These are phyloP conservation scores for Danaus plexippus DNA, from an alignment of 1,140 invertebrate genomes.

Conservation along the genomic window DNA sequence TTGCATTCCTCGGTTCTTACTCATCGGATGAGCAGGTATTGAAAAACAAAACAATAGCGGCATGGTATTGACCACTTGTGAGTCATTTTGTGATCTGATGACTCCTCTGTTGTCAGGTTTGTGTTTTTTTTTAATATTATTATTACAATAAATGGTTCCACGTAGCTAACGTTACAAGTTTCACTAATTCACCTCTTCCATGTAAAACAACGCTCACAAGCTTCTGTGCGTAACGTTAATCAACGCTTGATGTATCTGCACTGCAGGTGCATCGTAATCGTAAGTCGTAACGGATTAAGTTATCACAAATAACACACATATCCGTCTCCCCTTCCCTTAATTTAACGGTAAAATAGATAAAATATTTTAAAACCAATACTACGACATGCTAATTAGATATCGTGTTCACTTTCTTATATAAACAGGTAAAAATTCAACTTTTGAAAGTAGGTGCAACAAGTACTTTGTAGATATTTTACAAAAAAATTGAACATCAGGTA, in stretches of 20 bases:
- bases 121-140: slow-evolving; percentile 37
- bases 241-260: slow-evolving; percentile 39
- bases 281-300: slow-evolving; percentile 46
- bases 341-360: slow-evolving; percentile 58
- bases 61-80: slow-evolving; percentile 51
- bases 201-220: slow-evolving; percentile 10
- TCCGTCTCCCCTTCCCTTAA: slow-evolving; percentile 36
- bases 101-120: slow-evolving; percentile 36
- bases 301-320: slow-evolving; percentile 47
- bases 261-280: slow-evolving; percentile 63
- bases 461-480: slow-evolving; percentile 11
- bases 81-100: slow-evolving; percentile 59
- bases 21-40: slow-evolving; percentile 49
- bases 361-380: slow-evolving; percentile 29
- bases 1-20: slow-evolving; percentile 36
- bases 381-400: slow-evolving; percentile 44
- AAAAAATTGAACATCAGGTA: slow-evolving; percentile 5
- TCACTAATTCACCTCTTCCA: slow-evolving; percentile 23
- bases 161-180: slow-evolving; percentile 44
- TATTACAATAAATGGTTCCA: slow-evolving; percentile 28
- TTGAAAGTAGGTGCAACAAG: slow-evolving; percentile 68
- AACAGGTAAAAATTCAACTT: slow-evolving; percentile 49
- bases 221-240: slow-evolving; percentile 32
- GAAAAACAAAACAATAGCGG: slow-evolving; percentile 65
- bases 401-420: slow-evolving; percentile 60